Base-by-base conservation (phyloP, 2,113 vertebrate species). In the human (Homo sapiens) region DNA sequence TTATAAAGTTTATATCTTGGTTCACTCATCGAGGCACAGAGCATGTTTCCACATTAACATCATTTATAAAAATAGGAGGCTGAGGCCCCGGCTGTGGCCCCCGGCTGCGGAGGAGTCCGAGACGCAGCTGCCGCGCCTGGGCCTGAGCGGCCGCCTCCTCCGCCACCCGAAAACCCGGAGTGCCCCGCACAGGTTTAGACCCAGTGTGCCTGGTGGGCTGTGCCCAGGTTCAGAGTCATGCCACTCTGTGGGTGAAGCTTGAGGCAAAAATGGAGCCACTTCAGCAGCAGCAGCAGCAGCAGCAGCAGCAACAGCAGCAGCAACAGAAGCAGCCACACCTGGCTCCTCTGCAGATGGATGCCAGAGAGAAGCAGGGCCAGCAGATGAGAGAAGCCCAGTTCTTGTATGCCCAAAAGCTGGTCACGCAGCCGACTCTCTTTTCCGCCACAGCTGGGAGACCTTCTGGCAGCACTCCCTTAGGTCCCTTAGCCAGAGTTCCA, bases 201-300 rank as follows among this genome's bases (percentile, higher is more conserved):
- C 87, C 93, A 40, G 89, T 81, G 97, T 95, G 95, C 96, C 84
- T 82, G 50, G 90, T 97, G 80, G 98, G 98, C 90, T 97, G 98
- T 90, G 98, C 98, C 45, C 98, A 93, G 92, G 86, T 98, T 93
- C 98, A 98, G 96, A 98, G 98, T 99, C 99, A 99, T 99, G 98
- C 98, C 97, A 97, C 95, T 98, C 75, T n/a, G 99, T 98, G 75
- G 98, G 98, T 99, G 98, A 99, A 99, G 98, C 98, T 99, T 84
- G 98, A 99, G 96, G 99, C 99, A 5, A 98, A 99, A 96, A 99
- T 99, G 98, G 99, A 99, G 97, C 99, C 99, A 93, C 99, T 99
- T 96, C 99, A 99, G 97, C 99, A 99, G 96, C 99, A 99, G n/a
- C n/a, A n/a, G n/a, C n/a, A n/a, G n/a, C n/a, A n/a, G n/a, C n/a